phyloP scores from a whole-genome alignment of 2,888 invertebrate species.

The Coenonympha arcania region DNA sequence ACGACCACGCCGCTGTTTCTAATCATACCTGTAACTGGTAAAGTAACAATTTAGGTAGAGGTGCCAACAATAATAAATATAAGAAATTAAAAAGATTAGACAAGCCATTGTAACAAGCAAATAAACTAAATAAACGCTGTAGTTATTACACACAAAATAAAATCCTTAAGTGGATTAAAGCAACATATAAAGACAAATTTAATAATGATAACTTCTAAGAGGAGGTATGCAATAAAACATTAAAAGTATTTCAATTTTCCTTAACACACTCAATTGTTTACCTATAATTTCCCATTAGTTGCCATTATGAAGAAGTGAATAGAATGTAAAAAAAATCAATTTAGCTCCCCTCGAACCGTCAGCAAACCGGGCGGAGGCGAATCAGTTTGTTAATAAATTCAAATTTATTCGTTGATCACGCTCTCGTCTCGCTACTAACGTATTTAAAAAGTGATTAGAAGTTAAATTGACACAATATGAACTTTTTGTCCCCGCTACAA shows the following conservation, averaged over 20 bases:
- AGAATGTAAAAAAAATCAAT: constrained; percentile 51
- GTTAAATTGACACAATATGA: constrained; percentile 74
- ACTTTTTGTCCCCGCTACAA: constrained; percentile 61
- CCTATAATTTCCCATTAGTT: constrained; percentile 10
- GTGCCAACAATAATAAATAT: no score
- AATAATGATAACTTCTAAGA: no score
- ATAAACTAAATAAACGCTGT: no score
- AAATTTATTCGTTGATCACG: constrained; percentile 72
- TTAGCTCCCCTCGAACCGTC: constrained; percentile 61
- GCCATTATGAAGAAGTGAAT: constrained; percentile 26
- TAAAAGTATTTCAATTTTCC: not conserved
- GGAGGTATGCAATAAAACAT: no score
- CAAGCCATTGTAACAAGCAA: no score
- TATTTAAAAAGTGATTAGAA: constrained; percentile 74
- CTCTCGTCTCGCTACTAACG: constrained; percentile 62
- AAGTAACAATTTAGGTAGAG: no score
- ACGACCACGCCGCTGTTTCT: constrained; percentile 5
- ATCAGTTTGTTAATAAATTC: constrained; percentile 69
- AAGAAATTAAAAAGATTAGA: no score
- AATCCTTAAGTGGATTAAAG: no score
- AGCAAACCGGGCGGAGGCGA: constrained; percentile 50
- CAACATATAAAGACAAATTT: no score
- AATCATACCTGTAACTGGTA: no score
- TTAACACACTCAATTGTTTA: constrained; percentile 2
- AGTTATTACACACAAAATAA: no score